Base-by-base conservation (phyloP, 2,113 vertebrate species). In the Crotalus helleri region DNA sequence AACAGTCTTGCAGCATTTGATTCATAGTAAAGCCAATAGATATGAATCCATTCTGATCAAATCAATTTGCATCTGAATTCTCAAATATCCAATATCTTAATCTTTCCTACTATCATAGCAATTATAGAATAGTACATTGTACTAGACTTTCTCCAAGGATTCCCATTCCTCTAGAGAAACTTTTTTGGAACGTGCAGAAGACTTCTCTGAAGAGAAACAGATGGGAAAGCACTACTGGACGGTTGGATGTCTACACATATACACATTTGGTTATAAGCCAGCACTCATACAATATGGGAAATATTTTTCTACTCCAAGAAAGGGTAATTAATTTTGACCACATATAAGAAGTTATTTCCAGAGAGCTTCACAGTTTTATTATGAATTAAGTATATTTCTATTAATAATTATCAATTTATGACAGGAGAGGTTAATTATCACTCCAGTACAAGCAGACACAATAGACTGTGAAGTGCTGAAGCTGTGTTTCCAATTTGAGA, bases 331-430 rank as follows among this genome's bases (percentile, higher is more conserved):
- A n/a, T 23, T 81, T 8, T 85, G 59, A n/a, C 29, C n/a, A 26
- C 92, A 85, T 51, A 88, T 21, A 86, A 86, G 12, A 86, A 93
- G 21, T 61, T 21, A 53, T 51, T 86, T 86, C 44, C 21, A 93
- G 92, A 85, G 55, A 93, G 88, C 88, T 19, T 81, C 23, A 44
- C 46, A 85, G n/a, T 55, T 86, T 90, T 86, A 92, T 49, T 49
- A 33, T 58, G 24, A 85, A 90, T 51, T 10, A 58, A 88, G 21
- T 57, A 59, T 24, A 90, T 49, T 51, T 64, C 23, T 90, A 58
- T 90, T 44, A 39, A 33, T 15, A 51, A 21, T 39, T 23, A 26
- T 88, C 19, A 58, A 88, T 89, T 59, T 26, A 39, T 87, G 23
- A 92, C 46, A 51, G 61, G 19, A 39, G 53, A 5, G 49, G 12